Conservation (phyloP, 2,888 invertebrate species). For the Cenopis cana region DNA sequence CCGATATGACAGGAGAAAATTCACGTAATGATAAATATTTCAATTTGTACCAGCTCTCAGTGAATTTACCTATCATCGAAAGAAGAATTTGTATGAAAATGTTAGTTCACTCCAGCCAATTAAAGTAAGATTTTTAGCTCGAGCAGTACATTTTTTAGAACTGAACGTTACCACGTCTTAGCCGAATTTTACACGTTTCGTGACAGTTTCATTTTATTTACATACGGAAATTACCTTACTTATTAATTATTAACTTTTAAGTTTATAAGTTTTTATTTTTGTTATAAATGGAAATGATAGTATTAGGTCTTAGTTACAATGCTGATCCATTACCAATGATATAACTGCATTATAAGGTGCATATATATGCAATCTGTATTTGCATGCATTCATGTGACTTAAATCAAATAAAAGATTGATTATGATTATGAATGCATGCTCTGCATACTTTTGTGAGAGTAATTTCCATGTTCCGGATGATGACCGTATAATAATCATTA, state of each 20-base stretch:
- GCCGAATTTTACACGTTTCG: slow-evolving; percentile 20
- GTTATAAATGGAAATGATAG: too few species aligned
- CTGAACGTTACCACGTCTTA: slow-evolving; percentile 16
- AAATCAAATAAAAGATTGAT: too few species aligned
- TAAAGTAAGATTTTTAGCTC: neutral
- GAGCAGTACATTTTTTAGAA: neutral
- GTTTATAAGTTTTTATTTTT: neutral
- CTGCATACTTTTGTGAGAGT: too few species aligned
- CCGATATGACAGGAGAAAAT: neutral
- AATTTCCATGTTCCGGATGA: too few species aligned
- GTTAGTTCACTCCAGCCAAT: neutral
- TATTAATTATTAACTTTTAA: neutral
- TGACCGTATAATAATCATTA: too few species aligned
- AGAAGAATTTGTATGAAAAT: neutral
- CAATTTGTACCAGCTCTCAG: neutral
- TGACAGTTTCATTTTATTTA: slow-evolving; percentile 25
- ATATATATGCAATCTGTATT: too few species aligned
- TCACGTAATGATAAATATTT: neutral
- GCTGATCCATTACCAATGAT: too few species aligned
- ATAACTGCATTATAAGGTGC: too few species aligned
- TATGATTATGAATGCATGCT: too few species aligned
- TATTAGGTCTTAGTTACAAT: too few species aligned
- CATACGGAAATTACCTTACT: slow-evolving; percentile 25
- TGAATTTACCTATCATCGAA: neutral
- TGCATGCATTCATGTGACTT: too few species aligned